Evolutionary conservation across 2,888 invertebrate species (phyloP), one percentile per base, ranked within the genome.

Genomic region (Ernsta delagoae): DNA sequence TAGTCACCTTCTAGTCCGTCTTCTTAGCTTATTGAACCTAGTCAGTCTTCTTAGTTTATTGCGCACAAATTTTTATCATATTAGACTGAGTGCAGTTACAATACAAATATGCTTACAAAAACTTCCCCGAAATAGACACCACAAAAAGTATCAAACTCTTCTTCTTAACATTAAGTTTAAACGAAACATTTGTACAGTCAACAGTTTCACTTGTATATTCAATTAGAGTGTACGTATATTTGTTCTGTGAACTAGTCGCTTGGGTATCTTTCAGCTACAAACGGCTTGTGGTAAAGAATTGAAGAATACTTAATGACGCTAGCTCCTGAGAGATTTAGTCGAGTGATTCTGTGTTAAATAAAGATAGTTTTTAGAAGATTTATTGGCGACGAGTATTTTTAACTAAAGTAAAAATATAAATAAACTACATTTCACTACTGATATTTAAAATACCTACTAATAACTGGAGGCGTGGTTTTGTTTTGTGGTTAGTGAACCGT

Each of bases 191-290:
- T 62, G 66, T 67, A 56, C 48, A 62, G 72, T 65, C 64, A 70
- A 66, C 68, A 66, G 71, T 63, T 71, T 71, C 73, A 72, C 71
- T 76, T 74, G 73, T 73, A 70, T 74, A 76, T 76, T 76, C 76
- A 76, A 76, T 75, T 75, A 74, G 73, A 75, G 73, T 39, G 6
- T 39, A 39, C 39, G 5, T 39, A 39, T 70, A 73, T 76, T 73
- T 71, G 62, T 68, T 62, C 7, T 60, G 43, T 45, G 70, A 71
- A 75, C 71, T 64, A 72, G 70, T 65, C 76, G 70, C 74, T 54
- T 36, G 73, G 70, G 76, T 73, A 70, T 70, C 66, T 71, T 70
- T 73, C 70, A 57, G 69, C 60, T 67, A 70, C 71, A 73, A 73
- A 71, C 73, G 69, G 61, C 39, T 67, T 57, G 68, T 45, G 68